Conservation (phyloP, 2,888 invertebrate genomes). For the Andrena praecox region DNA sequence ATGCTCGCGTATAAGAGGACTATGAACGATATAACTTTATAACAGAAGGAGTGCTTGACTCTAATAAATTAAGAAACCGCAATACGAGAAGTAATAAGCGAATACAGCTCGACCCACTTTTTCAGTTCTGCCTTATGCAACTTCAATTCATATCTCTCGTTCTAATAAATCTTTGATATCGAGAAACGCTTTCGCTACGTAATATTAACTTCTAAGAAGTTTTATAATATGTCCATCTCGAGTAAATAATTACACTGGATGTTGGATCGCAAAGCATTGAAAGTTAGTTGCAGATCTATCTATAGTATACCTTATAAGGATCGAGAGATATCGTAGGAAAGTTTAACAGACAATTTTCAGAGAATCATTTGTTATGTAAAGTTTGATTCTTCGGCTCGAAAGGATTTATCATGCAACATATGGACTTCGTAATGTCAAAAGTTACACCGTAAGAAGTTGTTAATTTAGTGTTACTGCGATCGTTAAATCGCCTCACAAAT, state of each 20-base stretch:
- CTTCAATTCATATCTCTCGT: conserved; percentile 9
- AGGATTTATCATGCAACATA: conserved; percentile 21
- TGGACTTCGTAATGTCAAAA: conserved; percentile 2
- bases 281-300: conserved; percentile 14
- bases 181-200: conserved; percentile 3
- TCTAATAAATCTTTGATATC: conserved; percentile 14
- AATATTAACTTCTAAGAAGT: conserved; percentile 35
- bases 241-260: conserved; percentile 21
- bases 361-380: conserved; percentile 19
- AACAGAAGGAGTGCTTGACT: conserved; percentile 11
- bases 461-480: conserved; percentile 20
- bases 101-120: not conserved
- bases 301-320: not conserved
- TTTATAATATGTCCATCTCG: conserved; percentile 19
- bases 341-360: conserved; percentile 15
- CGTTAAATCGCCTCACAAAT: conserved; percentile 27
- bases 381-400: not conserved
- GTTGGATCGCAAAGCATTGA: not conserved
- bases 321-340: not conserved
- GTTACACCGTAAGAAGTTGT: not conserved
- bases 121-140: not conserved
- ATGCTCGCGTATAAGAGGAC: conserved; percentile 4
- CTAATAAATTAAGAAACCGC: conserved; percentile 10
- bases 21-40: not conserved
- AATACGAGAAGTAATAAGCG: conserved; percentile 1